Evolutionary conservation across 2,888 invertebrate species (phyloP), one percentile per base, ranked within the genome.

Genomic region (Dryocosmus kuriphilus): DNA sequence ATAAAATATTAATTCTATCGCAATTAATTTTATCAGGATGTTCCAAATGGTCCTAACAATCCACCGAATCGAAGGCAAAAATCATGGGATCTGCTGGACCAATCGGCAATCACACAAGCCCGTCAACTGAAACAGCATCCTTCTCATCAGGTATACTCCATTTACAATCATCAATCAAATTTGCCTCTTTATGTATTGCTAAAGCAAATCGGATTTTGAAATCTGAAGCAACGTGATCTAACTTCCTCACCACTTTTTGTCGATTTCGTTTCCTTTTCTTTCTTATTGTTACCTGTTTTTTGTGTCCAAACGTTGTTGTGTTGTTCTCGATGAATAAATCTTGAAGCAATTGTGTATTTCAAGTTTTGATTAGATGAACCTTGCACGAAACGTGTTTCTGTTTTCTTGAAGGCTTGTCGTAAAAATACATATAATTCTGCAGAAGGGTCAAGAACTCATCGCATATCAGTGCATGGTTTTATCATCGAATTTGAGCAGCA

Each of bases 81-180:
- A 91, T 98, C 98, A 0, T 98, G 98, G 97, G 98, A 98, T 89
- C 93, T 98, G n/a, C 92, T 98, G 19, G 98, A 98, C 90, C 98
- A 97, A 88, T 94, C 95, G 1, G 96, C 97, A 0, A 92, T 97
- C 77, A 94, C 95, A 30, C 95, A 96, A 80, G 97, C 97, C 0
- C 94, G 93, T 62, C 94, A 94, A 84, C 94, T 94, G 83, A 95
- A 95, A 89, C 95, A 95, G 86, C 93, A 92, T 55, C 91, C 93
- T 35, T 91, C 93, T 6, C 93, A 94, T 88, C 94, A 94, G 93
- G 94, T 94, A 92, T 90, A 84, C 80, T 75, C 61, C 16, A 5
- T 60, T 60, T 60, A 27, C 24, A 60, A 60, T 60, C 3, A 22
- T 24, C 14, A 60, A 16, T 60, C 3, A 55, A 55, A 27, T 60